Evolutionary conservation across 2,113 vertebrate species (phyloP).

Genomic region (Mobula hypostoma): DNA sequence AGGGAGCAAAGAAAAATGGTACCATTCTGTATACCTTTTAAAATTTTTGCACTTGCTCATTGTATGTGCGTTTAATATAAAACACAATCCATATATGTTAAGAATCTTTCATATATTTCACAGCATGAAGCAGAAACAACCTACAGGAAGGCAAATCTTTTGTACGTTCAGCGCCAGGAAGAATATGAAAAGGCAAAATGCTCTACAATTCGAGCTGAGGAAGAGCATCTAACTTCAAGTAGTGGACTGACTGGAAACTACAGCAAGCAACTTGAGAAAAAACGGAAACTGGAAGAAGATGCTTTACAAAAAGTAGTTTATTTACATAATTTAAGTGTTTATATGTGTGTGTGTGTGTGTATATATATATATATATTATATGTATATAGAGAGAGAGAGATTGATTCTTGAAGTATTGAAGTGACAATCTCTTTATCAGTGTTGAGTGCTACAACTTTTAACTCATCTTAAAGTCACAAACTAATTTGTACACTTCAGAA

Average conservation of each 20-base stretch:
- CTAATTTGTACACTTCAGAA: background rate
- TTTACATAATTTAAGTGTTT: no score
- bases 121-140: slow-evolving; percentile 85
- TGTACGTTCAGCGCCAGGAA: slow-evolving; percentile 80
- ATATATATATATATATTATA: no score
- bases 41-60: background rate
- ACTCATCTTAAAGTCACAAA: background rate
- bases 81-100: background rate
- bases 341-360: no score
- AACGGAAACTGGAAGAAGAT: slow-evolving; percentile 81
- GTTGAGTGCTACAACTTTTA: background rate
- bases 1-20: slow-evolving; percentile 92
- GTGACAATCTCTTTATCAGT: no score
- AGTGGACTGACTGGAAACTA: slow-evolving; percentile 58
- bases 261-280: slow-evolving; percentile 82
- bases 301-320: slow-evolving; percentile 80
- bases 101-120: slow-evolving; percentile 42
- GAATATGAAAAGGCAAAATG: slow-evolving; percentile 89
- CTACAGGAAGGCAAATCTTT: slow-evolving; percentile 76
- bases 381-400: no score
- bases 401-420: no score
- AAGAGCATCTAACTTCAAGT: slow-evolving; percentile 65
- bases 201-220: slow-evolving; percentile 77
- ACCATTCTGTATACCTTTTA: slow-evolving; percentile 32
- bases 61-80: background rate